Base-by-base conservation (phyloP, 1,140 invertebrate genomes). In the Teleogryllus occipitalis region DNA sequence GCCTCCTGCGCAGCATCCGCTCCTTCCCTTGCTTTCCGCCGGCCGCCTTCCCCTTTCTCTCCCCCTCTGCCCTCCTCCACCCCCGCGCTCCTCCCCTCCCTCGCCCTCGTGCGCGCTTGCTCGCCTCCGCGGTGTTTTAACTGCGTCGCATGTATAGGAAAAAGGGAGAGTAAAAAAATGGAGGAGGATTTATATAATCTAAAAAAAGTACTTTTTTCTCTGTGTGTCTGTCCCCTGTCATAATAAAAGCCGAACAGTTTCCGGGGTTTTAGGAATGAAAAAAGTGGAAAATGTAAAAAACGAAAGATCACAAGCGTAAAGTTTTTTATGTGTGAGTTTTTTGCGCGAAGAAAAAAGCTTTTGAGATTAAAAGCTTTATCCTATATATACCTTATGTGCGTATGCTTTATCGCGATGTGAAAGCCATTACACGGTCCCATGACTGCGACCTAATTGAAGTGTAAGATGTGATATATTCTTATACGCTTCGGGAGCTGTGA, bases 241-340 rank as follows among this genome's bases (percentile, higher is more conserved):
- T 65, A 65, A 65, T 65, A 65, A 65, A 65, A 65, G 54, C 54
- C 54, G 54, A 65, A 65, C 54, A 65, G 54, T 65, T 65, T 65
- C 54, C 54, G 54, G 54, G 54, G 54, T 65, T 39, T 65, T 10
- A 65, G 54, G 18, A 65, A 18, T 18, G 54, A 65, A 65, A 65
- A 65, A 65, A 65, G 54, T 65, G 54, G 54, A 65, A 65, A 65
- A 65, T 65, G 54, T 65, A 65, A 65, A 65, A 65, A 65, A 65
- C 54, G 54, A 65, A 65, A 65, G 54, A 65, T 65, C 54, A 65
- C 54, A 65, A 65, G 54, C 54, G 54, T 65, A 14, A 65, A 65
- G 54, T 65, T 65, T 65, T 65, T 65, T 65, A 18, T 65, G 54
- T 65, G 54, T 65, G 54, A 14, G 54, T 65, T 65, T 65, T 65